Evolutionary conservation across 2,797 vertebrate species (phyloP).

Genomic region (Trematomus bernacchii): DNA sequence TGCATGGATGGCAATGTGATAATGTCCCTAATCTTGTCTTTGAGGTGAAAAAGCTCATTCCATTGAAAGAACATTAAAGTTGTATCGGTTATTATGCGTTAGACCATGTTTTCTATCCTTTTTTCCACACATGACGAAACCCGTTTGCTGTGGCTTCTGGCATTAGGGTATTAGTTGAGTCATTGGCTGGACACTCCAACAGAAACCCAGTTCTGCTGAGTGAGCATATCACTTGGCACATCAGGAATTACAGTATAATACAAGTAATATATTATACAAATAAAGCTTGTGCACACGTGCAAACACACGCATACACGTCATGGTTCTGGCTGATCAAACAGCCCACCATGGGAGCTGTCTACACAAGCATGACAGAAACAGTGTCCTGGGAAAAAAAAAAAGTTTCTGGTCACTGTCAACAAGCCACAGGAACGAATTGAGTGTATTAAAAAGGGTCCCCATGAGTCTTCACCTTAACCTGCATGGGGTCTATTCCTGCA

Average conservation of each 20-base stretch:
- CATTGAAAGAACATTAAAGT: conserved; percentile 21
- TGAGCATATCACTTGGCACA: conserved; percentile 29
- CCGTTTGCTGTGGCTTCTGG: conserved; percentile 56
- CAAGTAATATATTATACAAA: conserved; percentile 5
- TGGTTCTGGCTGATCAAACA: conserved; percentile 20
- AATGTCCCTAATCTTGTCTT: conserved; percentile 41
- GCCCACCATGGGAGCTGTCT: conserved; percentile 26
- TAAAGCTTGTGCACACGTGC: conserved; percentile 18
- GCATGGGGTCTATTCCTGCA: conserved; percentile 27
- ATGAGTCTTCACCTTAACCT: conserved; percentile 22
- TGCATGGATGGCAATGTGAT: conserved; percentile 32
- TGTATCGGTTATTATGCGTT: conserved; percentile 35
- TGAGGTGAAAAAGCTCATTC: conserved; percentile 45
- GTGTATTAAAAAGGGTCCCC: conserved; percentile 35
- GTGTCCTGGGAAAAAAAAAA: conserved; percentile 25
- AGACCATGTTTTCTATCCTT: conserved; percentile 45
- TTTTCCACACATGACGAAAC: conserved; percentile 27
- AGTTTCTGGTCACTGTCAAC: conserved; percentile 49
- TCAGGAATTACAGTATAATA: conserved; percentile 16
- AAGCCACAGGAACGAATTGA: conserved; percentile 55
- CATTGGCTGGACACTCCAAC: conserved; percentile 46
- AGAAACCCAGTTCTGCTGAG: conserved; percentile 45
- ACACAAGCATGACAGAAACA: conserved; percentile 20
- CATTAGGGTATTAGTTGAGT: conserved; percentile 47
- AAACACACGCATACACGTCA: conserved; percentile 21